A percentile compares a stretch with the other conserved stretches of the same genome.
These are phyloP conservation scores for Galleria mellonella DNA, from an alignment of 1,140 invertebrate genomes.

Conservation along the genomic window DNA sequence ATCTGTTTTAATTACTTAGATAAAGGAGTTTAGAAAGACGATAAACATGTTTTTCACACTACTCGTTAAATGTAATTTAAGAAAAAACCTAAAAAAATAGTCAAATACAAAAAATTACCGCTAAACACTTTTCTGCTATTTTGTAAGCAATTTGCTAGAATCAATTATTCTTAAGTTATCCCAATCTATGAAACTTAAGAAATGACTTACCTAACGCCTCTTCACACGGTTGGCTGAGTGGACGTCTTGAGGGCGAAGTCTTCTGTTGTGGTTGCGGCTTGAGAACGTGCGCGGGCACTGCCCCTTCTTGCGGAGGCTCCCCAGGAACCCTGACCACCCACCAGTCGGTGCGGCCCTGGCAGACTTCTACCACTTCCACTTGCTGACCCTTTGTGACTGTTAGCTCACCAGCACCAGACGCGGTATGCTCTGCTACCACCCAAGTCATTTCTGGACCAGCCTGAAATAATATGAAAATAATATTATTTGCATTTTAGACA, in stretches of 20 bases:
- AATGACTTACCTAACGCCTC: slow-evolving; percentile 43
- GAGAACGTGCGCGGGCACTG: slow-evolving; percentile 87
- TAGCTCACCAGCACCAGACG: slow-evolving; percentile 82
- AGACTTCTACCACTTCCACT: slow-evolving; percentile 90
- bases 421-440: slow-evolving; percentile 89
- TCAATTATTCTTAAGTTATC: too few species aligned
- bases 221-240: slow-evolving; percentile 48
- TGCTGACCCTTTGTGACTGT: slow-evolving; percentile 91
- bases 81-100: too few species aligned
- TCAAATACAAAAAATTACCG: too few species aligned
- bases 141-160: too few species aligned
- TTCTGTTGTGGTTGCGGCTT: slow-evolving; percentile 83
- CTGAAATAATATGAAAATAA: slow-evolving; percentile 14
- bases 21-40: too few species aligned
- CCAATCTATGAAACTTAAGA: too few species aligned
- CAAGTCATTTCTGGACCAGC: slow-evolving; percentile 84
- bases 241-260: slow-evolving; percentile 77
- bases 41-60: too few species aligned
- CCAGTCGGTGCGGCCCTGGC: slow-evolving; percentile 74
- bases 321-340: slow-evolving; percentile 79
- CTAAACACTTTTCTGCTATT: too few species aligned
- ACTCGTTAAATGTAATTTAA: too few species aligned
- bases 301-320: slow-evolving; percentile 82
- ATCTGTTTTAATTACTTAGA: too few species aligned
- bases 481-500: neutral